Base-by-base conservation (phyloP, 2,888 invertebrate species). In the Salpingus planirostris region DNA sequence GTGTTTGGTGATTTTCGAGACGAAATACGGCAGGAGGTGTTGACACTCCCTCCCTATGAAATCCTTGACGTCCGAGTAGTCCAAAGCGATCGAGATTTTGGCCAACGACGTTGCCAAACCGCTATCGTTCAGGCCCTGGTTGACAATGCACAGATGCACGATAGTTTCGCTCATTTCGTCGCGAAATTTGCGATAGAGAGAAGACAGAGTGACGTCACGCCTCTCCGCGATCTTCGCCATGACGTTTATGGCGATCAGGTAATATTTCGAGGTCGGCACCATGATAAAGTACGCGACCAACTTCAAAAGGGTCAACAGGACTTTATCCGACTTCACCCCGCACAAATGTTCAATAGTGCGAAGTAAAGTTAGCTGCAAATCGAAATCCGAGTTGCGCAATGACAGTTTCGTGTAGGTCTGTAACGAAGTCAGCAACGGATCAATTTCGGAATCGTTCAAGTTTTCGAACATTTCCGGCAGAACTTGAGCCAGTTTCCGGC, bases 21-120 rank as follows among this genome's bases (percentile, higher is more conserved):
- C 64, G 49, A 80, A 66, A 62, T 72, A 68, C 1, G 82, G 79
- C 5, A 85, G 61, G 12, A 82, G 69, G 44, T 80, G 70, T 30
- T 78, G 76, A 21, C 76, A 73, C 49, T 85, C 81, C 55, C 80
- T 78, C 0, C 71, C 69, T 33, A 82, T 67, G 32, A 82, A 80
- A 52, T 83, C 78, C 50, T 77, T 72, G 5, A 76, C 74, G 21
- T 78, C 78, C 12, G 72, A 69, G 49, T 76, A 83, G 0, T 80
- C 83, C 31, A 85, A 71, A 37, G 80, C 76, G 44, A 74, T 70
- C 0, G 79, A 74, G 1, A 80, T 60, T 52, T 74, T 73, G 7
- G 74, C 65, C 29, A 80, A 60, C 1, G 76, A 71, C 26, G 73
- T 66, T 1, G 71, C 65, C 46, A 80, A 69, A 27, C 71, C 71